Conservation (phyloP, 2,888 invertebrate genomes). For the Gerris lacustris region DNA sequence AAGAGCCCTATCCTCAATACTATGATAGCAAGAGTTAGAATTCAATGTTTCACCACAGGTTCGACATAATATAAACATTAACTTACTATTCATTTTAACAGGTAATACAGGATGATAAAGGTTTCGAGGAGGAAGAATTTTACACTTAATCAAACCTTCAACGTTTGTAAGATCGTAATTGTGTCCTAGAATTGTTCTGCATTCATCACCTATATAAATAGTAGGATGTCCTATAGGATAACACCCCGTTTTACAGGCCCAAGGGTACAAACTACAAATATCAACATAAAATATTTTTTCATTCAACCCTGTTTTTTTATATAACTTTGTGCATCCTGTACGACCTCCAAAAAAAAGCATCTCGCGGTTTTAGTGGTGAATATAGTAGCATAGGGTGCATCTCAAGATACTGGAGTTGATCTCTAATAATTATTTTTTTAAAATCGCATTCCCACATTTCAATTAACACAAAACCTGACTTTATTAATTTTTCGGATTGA, state of each 20-base stretch:
- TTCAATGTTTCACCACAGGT: too few relatives aligned
- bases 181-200: neutral
- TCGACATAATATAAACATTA: too few relatives aligned
- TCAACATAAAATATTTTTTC: constrained; percentile 31
- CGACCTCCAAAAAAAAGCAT: too few relatives aligned
- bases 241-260: constrained; percentile 30
- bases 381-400: too few relatives aligned
- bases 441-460: constrained; percentile 27
- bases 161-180: neutral
- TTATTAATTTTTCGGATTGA: neutral
- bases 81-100: too few relatives aligned
- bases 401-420: too few relatives aligned
- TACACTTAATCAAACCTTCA: constrained; percentile 16
- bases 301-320: constrained; percentile 26
- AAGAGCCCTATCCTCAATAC: too few relatives aligned
- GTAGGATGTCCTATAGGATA: constrained; percentile 33
- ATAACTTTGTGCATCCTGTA: neutral
- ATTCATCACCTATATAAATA: constrained; percentile 26
- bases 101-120: too few relatives aligned
- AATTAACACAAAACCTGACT: constrained; percentile 8
- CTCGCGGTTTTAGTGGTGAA: too few relatives aligned
- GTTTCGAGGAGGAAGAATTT: too few relatives aligned
- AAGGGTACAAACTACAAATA: constrained; percentile 33
- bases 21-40: too few relatives aligned
- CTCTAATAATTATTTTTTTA: constrained; percentile 21